These are phyloP conservation scores for Lampris megalopsis DNA, from an alignment of 2,113 vertebrate species.

Conservation along the genomic window DNA sequence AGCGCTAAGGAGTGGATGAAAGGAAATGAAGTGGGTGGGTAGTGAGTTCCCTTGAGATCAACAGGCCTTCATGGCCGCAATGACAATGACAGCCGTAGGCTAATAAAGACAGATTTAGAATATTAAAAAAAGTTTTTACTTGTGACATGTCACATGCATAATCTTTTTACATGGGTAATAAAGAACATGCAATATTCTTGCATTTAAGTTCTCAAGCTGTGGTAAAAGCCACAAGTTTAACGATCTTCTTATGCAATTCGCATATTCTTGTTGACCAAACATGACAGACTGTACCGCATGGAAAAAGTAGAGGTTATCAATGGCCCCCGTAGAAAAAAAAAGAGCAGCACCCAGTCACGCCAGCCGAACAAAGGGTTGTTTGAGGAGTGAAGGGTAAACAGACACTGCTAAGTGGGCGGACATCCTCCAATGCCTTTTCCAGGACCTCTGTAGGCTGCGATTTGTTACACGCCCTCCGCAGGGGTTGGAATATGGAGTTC, in stretches of 20 bases:
- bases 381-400: slow-evolving; percentile 35
- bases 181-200: not conserved
- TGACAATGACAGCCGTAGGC: not conserved
- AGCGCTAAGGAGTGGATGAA: slow-evolving; percentile 3
- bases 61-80: slow-evolving; percentile 1
- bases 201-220: slow-evolving; percentile 7
- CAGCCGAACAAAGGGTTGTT: slow-evolving; percentile 41
- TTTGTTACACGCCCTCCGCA: not conserved
- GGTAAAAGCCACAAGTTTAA: slow-evolving; percentile 44
- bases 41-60: slow-evolving; percentile 6
- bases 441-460: slow-evolving; percentile 16
- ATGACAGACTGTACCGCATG: not conserved
- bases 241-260: slow-evolving; percentile 20
- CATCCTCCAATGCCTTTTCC: slow-evolving; percentile 38
- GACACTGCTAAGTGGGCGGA: slow-evolving; percentile 41
- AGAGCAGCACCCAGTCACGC: not conserved
- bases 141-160: slow-evolving; percentile 10
- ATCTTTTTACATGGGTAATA: slow-evolving; percentile 1
- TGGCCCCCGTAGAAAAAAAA: not conserved
- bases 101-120: not conserved
- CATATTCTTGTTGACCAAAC: slow-evolving; percentile 9
- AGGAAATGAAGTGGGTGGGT: not conserved
- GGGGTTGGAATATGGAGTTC: not conserved
- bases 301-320: slow-evolving; percentile 3
- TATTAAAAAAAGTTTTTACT: not conserved